Percentiles rank a stretch among this genome's conserved stretches.
Evolutionary conservation across 2,797 vertebrate species (phyloP).

Genomic region (Melanotaenia parkinsoni): DNA sequence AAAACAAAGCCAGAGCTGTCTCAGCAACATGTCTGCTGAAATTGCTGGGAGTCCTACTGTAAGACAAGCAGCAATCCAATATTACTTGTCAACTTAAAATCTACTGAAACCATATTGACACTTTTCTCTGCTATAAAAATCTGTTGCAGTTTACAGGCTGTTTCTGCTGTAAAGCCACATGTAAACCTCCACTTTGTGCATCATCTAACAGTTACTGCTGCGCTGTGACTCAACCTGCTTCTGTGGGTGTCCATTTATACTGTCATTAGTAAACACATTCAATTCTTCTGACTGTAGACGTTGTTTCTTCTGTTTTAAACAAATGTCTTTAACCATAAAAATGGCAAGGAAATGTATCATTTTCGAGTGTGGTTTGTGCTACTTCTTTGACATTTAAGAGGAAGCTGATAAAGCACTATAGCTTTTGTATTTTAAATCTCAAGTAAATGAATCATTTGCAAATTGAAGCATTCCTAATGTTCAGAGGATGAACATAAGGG

Average conservation of each 20-base stretch:
- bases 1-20: constrained; percentile 86
- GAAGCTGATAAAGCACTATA: constrained; percentile 8
- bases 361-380: constrained; percentile 11
- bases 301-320: constrained; percentile 9
- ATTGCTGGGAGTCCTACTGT: constrained; percentile 80
- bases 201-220: constrained; percentile 2
- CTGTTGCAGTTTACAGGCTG: constrained; percentile 22
- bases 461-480: constrained; percentile 2
- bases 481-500: background rate
- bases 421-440: constrained; percentile 15
- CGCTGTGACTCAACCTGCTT: constrained; percentile 17
- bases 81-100: constrained; percentile 69
- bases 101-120: constrained; percentile 48
- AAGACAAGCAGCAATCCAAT: constrained; percentile 72
- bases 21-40: constrained; percentile 81
- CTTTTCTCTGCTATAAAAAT: constrained; percentile 39
- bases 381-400: constrained; percentile 8
- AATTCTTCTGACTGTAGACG: background rate
- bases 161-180: constrained; percentile 18
- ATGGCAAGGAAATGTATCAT: background rate
- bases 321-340: constrained; percentile 17
- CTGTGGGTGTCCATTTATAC: background rate
- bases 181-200: constrained; percentile 14
- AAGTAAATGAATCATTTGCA: constrained; percentile 4
- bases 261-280: constrained; percentile 14